Percentiles rank a stretch among this genome's conserved stretches.
Evolutionary conservation across 2,888 invertebrate species (phyloP).

Genomic region (Macaria notata): DNA sequence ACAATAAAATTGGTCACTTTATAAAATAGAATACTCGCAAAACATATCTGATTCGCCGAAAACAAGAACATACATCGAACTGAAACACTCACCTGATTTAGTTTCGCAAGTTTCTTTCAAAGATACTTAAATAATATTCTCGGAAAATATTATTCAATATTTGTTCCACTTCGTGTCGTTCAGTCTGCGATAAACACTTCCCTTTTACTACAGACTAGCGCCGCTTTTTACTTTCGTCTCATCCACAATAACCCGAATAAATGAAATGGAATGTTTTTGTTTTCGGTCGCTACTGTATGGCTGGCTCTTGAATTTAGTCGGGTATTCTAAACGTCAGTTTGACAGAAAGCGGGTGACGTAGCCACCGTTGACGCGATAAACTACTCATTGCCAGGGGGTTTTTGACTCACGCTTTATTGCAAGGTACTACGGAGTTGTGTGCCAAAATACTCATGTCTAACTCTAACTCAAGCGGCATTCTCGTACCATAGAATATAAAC

Average conservation of each 20-base stretch:
- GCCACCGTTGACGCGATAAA: conserved; percentile 20
- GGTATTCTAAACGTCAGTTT: conserved; percentile 12
- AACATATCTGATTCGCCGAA: too few relatives aligned
- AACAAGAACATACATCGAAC: conserved; percentile 2
- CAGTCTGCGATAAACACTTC: too few relatives aligned
- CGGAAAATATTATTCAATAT: conserved; percentile 11
- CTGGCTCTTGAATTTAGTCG: conserved; percentile 1
- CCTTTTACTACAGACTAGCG: too few relatives aligned
- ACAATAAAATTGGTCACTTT: too few relatives aligned
- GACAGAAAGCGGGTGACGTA: conserved; percentile 27
- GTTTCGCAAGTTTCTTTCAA: conserved; percentile 1
- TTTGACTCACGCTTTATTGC: too few relatives aligned
- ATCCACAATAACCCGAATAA: conserved; percentile 4
- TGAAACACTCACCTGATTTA: conserved; percentile 6
- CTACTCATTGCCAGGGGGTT: too few relatives aligned
- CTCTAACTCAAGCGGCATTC: too few relatives aligned
- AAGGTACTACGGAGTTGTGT: too few relatives aligned
- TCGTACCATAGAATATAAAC: too few relatives aligned
- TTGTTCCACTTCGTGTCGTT: not conserved
- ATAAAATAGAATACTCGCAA: too few relatives aligned
- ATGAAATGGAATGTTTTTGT: not conserved
- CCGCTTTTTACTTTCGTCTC: not conserved
- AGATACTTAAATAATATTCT: not conserved
- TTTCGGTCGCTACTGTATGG: not conserved
- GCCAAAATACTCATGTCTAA: too few relatives aligned